Percentiles rank a stretch among this genome's conserved stretches.
Conservation (phyloP, 2,888 invertebrate genomes). For the Brachynemurus nebulosus region DNA sequence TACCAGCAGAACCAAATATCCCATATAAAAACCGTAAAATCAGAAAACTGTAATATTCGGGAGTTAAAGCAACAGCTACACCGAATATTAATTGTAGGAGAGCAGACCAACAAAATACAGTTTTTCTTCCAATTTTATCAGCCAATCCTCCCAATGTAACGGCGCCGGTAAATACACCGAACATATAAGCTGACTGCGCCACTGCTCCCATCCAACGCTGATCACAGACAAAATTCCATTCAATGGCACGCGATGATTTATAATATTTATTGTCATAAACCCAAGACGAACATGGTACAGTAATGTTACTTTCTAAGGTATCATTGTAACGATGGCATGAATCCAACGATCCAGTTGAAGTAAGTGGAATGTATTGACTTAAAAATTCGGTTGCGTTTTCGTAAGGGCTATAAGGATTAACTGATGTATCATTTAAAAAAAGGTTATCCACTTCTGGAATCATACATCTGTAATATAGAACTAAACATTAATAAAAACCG, state of each 20-base stretch:
- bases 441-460: constrained; percentile 38
- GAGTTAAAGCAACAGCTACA: constrained; percentile 54
- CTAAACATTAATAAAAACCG: neutral
- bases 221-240: constrained; percentile 73
- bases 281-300: constrained; percentile 39
- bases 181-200: constrained; percentile 67
- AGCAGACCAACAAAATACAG: constrained; percentile 64
- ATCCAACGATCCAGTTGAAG: constrained; percentile 42
- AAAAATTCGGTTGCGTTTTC: constrained; percentile 38
- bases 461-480: constrained; percentile 38
- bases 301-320: constrained; percentile 22
- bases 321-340: constrained; percentile 41
- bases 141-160: constrained; percentile 63
- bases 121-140: constrained; percentile 67
- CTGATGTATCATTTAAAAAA: constrained; percentile 27
- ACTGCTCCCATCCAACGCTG: constrained; percentile 68
- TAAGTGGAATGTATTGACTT: constrained; percentile 39
- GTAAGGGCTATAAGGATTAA: constrained; percentile 26
- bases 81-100: constrained; percentile 54
- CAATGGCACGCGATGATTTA: constrained; percentile 57
- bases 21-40: constrained; percentile 55
- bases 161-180: constrained; percentile 70
- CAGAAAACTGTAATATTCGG: constrained; percentile 61
- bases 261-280: constrained; percentile 63
- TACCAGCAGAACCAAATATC: constrained; percentile 72